A percentile compares a stretch with the other conserved stretches of the same genome.
phyloP scores from a whole-genome alignment of 1,140 invertebrate species.

The Steinernema khuongi region DNA sequence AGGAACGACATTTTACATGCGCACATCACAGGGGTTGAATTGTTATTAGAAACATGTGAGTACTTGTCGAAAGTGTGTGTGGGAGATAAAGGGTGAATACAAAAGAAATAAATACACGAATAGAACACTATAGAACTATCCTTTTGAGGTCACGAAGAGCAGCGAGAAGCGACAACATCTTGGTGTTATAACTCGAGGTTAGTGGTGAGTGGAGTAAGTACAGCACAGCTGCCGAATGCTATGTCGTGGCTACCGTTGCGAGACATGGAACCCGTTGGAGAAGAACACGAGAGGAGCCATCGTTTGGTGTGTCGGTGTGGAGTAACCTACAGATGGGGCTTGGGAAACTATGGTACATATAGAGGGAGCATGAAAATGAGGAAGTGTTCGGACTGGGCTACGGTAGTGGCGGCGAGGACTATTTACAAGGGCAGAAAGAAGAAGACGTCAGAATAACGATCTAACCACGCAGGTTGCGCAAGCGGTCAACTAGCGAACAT shows the following conservation, averaged over 20 bases:
- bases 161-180: neutral
- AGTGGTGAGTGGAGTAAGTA: neutral
- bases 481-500: too few species aligned
- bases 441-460: too few species aligned
- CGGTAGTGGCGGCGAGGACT: too few species aligned
- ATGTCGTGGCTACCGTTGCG: neutral
- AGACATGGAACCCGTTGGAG: neutral
- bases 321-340: neutral
- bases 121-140: conserved; percentile 5
- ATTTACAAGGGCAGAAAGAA: too few species aligned
- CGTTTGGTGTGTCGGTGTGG: neutral
- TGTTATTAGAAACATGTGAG: neutral
- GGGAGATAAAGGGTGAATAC: neutral
- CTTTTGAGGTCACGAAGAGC: conserved; percentile 6
- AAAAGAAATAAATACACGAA: conserved; percentile 11
- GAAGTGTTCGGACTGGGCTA: too few species aligned
- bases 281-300: neutral
- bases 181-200: neutral
- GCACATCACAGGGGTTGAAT: conserved; percentile 8
- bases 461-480: too few species aligned
- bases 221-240: neutral
- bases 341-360: too few species aligned
- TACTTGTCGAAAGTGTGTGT: neutral
- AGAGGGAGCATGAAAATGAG: too few species aligned
- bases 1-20: neutral